These are phyloP conservation scores for Acronicta aceris DNA, from an alignment of 2,888 invertebrate species.

Conservation along the genomic window DNA sequence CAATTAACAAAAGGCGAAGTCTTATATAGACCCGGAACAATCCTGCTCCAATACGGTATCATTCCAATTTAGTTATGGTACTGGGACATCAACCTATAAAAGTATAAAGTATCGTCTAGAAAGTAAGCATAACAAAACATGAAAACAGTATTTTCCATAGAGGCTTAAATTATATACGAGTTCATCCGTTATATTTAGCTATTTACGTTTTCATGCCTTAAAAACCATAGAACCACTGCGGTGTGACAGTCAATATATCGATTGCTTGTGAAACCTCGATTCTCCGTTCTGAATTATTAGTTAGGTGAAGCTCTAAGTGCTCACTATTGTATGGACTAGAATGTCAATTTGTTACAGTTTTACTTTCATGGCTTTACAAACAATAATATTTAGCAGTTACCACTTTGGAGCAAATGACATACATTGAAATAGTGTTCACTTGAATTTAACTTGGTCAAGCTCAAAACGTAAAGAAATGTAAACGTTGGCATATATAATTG, in stretches of 20 bases:
- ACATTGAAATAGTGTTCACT: constrained; percentile 31
- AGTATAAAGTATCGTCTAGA: too few species aligned
- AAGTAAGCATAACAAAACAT: constrained; percentile 1
- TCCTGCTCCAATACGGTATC: too few species aligned
- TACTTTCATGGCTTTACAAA: constrained; percentile 50
- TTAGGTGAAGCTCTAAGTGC: constrained; percentile 29
- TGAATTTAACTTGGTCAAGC: constrained; percentile 25
- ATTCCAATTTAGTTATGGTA: too few species aligned
- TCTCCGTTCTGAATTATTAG: constrained; percentile 45
- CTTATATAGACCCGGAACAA: too few species aligned
- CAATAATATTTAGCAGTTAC: constrained; percentile 46
- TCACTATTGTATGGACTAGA: constrained; percentile 29
- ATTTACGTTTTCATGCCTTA: constrained; percentile 4
- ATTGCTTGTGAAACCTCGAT: constrained; percentile 45
- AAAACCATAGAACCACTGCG: constrained; percentile 27
- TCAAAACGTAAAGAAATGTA: constrained; percentile 12
- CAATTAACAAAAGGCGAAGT: too few species aligned
- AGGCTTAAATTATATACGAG: neutral
- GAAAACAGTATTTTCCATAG: constrained; percentile 1
- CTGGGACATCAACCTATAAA: too few species aligned
- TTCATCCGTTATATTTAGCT: too few species aligned
- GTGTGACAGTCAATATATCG: constrained; percentile 43
- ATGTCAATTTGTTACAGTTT: constrained; percentile 39
- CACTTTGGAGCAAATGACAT: constrained; percentile 28
- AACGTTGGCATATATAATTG: neutral